Base-by-base conservation (phyloP, 2,888 invertebrate genomes). In the Elegia similella region DNA sequence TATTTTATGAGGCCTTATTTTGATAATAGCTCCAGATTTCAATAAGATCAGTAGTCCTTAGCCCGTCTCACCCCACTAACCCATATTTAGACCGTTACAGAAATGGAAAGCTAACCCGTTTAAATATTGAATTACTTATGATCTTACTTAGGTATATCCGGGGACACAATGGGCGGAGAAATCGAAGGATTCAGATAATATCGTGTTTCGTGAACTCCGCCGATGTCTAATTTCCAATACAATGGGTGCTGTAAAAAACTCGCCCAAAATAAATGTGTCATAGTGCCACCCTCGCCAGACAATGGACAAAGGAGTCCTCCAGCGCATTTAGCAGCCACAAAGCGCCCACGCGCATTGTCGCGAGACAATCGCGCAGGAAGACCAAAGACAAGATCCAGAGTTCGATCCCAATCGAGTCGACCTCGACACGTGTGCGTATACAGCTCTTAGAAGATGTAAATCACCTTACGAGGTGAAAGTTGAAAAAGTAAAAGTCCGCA, bases 401-500 rank as follows among this genome's bases (percentile, higher is more conserved):
- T 38, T 81, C 84, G 82, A 77, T 77, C 75, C 72, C 68, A 71
- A 76, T 73, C 69, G 69, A 67, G 69, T 66, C 48, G 38, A 38
- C 38, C 65, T 62, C 64, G 73, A 68, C 73, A 76, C 76, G 73
- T 69, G 75, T 72, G 70, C 70, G 13, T 29, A 23, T 42, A 42
- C 46, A 59, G 63, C 59, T 57, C 75, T 64, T 72, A 73, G 70
- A 73, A 78, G 84, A 87, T 86, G 88, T 82, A 86, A 86, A 88
- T 86, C 80, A 82, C 77, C 80, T 72, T 73, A 75, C 66, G 83
- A 88, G 90, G 90, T 91, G 90, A 91, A 91, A 91, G 90, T 91
- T 90, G 84, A 90, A 80, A 88, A 91, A 91, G 89, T 89, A 90
- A 91, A 90, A 91, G 90, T 88, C 80, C 71, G 82, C 86, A 86